Evolutionary conservation across 2,113 vertebrate species (phyloP).

Genomic region (Ploceus nigricollis): DNA sequence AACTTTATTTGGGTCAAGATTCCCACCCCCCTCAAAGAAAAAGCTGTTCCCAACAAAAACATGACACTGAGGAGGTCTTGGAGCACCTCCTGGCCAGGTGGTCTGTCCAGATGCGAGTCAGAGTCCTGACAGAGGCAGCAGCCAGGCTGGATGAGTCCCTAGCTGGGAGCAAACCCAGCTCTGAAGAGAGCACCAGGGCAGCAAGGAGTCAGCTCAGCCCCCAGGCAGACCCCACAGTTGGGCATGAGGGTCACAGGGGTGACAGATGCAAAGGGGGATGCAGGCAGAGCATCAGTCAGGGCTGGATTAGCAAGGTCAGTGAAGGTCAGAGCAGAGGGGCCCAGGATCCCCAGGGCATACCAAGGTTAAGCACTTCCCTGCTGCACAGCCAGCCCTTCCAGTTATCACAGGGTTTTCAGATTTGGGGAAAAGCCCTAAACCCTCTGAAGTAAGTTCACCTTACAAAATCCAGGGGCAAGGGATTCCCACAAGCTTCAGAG

Average conservation of each 20-base stretch:
- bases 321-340: background rate
- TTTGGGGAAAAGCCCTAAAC: background rate
- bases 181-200: background rate
- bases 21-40: background rate
- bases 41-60: background rate
- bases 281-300: background rate
- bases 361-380: background rate
- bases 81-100: background rate
- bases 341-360: background rate
- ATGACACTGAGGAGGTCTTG: fast-evolving
- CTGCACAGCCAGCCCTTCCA: background rate
- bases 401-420: background rate
- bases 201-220: background rate
- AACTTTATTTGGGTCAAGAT: background rate
- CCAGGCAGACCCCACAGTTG: background rate
- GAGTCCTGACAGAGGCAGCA: background rate
- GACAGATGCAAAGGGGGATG: background rate
- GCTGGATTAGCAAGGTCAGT: background rate
- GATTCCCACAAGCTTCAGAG: background rate
- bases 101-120: background rate
- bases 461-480: background rate
- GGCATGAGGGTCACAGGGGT: background rate
- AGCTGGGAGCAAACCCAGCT: background rate
- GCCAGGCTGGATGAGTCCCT: background rate
- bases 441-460: background rate